A percentile compares a stretch with the other conserved stretches of the same genome.
These are phyloP conservation scores for Amiota minor DNA, from an alignment of 2,888 invertebrate genomes.

Conservation along the genomic window DNA sequence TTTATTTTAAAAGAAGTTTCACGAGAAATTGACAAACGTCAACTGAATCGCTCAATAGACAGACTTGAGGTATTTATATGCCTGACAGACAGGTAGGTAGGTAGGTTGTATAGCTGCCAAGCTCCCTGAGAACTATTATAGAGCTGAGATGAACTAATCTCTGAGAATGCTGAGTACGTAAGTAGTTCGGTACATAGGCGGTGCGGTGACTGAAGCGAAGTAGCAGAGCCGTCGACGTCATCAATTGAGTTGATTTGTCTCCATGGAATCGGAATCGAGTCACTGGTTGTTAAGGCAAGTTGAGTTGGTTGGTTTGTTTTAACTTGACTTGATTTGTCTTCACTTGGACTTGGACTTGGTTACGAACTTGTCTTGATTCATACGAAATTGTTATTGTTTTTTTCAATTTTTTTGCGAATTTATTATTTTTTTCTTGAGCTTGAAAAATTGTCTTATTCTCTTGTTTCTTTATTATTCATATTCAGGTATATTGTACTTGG, in stretches of 20 bases:
- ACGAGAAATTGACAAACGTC: conserved; percentile 40
- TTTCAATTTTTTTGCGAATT: no score
- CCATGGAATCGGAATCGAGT: not conserved
- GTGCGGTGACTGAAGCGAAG: no score
- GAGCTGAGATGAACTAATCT: not conserved
- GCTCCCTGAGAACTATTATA: not conserved
- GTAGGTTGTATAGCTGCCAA: no score
- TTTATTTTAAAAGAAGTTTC: conserved; percentile 39
- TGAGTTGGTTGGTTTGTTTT: not conserved
- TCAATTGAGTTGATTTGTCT: not conserved
- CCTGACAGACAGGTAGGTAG: conserved; percentile 18
- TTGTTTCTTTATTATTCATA: no score
- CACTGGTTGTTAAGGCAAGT: no score
- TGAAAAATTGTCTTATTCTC: no score
- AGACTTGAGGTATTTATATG: conserved; percentile 59
- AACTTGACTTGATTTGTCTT: not conserved
- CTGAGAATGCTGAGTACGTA: not conserved
- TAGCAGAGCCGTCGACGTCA: not conserved
- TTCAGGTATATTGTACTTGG: no score
- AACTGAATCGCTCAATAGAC: conserved; percentile 59
- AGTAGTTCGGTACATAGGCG: no score
- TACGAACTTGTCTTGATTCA: not conserved
- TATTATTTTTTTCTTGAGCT: no score
- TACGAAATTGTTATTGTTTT: no score
- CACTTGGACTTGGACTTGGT: not conserved